Evolutionary conservation across 1,140 invertebrate genomes (phyloP).

Genomic region (Drosophila sproati): DNA sequence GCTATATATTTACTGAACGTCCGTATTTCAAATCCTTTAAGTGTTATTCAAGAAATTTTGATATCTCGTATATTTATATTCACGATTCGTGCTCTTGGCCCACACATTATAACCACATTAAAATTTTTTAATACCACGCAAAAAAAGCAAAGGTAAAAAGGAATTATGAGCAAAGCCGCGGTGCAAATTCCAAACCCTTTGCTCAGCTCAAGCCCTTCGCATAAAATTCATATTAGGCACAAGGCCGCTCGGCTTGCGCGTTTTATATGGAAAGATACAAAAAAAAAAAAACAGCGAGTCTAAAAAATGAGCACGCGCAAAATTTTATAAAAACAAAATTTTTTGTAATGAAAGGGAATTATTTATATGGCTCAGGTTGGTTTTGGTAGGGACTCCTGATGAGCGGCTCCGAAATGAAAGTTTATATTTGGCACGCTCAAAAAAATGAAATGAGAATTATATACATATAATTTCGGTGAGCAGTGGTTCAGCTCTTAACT

Average conservation of each 20-base stretch:
- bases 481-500: constrained; percentile 31
- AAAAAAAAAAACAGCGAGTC: constrained; percentile 31
- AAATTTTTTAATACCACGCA: constrained; percentile 62
- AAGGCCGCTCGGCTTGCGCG: constrained; percentile 54
- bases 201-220: constrained; percentile 53
- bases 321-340: constrained; percentile 46
- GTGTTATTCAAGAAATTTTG: constrained; percentile 22
- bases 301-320: constrained; percentile 54
- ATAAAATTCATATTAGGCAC: constrained; percentile 81
- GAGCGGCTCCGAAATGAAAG: constrained; percentile 50
- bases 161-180: constrained; percentile 57
- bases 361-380: constrained; percentile 68
- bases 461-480: constrained; percentile 24
- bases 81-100: constrained; percentile 15
- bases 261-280: constrained; percentile 60
- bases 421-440: constrained; percentile 46
- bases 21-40: neutral
- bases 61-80: constrained; percentile 15
- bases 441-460: constrained; percentile 31
- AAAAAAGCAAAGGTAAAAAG: constrained; percentile 41
- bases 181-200: constrained; percentile 20
- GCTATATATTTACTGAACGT: neutral
- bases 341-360: constrained; percentile 73
- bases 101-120: constrained; percentile 60
- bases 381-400: constrained; percentile 25